Conservation (phyloP, 2,113 vertebrate species). For the Alces alces region DNA sequence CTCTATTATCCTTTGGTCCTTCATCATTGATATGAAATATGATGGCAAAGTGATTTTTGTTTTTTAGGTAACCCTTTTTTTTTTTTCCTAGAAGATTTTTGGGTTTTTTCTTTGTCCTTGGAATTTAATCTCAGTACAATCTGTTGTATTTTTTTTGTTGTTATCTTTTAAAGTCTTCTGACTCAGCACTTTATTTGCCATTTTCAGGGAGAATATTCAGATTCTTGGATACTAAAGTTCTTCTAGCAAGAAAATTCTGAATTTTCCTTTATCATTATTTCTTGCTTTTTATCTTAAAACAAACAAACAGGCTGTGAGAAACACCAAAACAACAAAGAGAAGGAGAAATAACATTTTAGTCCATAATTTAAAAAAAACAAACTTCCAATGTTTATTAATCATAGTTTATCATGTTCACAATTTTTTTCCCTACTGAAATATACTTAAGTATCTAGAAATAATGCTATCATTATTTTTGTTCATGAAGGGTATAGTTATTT, state of each 20-base stretch:
- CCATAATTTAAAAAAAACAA: not conserved
- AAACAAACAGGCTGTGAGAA: not conserved
- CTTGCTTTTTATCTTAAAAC: not conserved
- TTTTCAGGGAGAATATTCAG: constrained; percentile 17
- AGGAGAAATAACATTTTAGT: not conserved
- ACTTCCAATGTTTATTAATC: not conserved
- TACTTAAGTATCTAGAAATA: constrained; percentile 19
- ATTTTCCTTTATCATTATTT: not conserved
- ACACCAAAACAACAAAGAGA: not conserved
- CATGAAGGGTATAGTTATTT: not conserved
- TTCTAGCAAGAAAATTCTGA: not conserved
- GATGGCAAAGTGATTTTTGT: not conserved
- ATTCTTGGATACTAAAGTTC: not conserved
- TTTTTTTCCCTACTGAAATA: not conserved
- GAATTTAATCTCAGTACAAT: not conserved
- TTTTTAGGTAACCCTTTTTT: not conserved
- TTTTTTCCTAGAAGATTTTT: not conserved
- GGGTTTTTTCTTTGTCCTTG: not conserved
- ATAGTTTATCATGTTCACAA: not conserved
- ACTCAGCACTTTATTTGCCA: not conserved
- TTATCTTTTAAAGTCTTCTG: constrained; percentile 1
- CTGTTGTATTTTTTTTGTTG: not conserved
- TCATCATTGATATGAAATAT: not conserved
- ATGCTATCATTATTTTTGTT: not conserved
- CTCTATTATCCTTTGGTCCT: not conserved